Evolutionary conservation across 1,140 invertebrate species (phyloP), one percentile per base, ranked within the genome.

Genomic region (Rhopalosiphum maidis): DNA sequence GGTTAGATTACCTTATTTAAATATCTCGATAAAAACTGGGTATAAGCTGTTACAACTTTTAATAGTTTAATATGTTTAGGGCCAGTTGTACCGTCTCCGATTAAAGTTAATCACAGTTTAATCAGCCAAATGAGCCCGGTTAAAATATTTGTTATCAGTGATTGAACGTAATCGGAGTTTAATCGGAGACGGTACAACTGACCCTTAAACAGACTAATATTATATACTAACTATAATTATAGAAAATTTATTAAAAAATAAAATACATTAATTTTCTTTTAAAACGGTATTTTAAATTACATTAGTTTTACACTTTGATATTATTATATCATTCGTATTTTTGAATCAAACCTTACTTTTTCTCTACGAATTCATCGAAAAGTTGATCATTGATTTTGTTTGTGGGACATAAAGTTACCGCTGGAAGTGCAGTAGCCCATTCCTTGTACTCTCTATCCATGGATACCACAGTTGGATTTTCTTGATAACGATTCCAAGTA

Each of bases 371-470:
- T 85, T 95, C 94, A 93, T 95, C 95, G 60, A 96, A 95, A 60
- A 94, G 94, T 23, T 94, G 55, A 54, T 94, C 94, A 35, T 95
- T 94, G 3, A 95, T 60, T 94, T 95, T 95, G 6, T 92, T 94
- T 6, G 82, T 90, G 25, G 95, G 95, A 93, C 95, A 96, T 87
- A 96, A 94, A 1, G 96, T 96, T 15, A 96, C 95, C 25, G 96
- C 95, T 1, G 97, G 97, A 94, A 97, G 97, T 9, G 96, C 96
- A 0, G 97, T 97, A 93, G 97, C 97, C 97, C 97, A 97, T 0
- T 96, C 96, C 94, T 96, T 96, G 95, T 97, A 96, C 94, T 97
- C 96, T 1, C 97, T 95, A 95, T 97, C 97, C 96, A 97, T 97
- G 5, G 97, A 97, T 55, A 97, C 96, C 11, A 97, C 97, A 37